phyloP scores from a whole-genome alignment of 2,888 invertebrate genomes.

The Tuta absoluta region DNA sequence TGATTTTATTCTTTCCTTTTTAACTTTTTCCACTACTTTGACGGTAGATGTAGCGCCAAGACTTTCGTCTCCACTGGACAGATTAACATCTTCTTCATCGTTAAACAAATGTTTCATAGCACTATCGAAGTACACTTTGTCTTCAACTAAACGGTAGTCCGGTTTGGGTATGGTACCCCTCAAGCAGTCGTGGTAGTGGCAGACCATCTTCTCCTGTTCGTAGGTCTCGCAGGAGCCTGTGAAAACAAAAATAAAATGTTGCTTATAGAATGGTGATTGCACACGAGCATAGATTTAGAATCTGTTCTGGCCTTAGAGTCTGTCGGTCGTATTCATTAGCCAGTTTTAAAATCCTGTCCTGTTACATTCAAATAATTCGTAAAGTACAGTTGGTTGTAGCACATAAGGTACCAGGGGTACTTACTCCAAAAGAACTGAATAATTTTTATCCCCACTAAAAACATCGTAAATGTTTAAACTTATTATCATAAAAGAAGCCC shows the following conservation, averaged over 20 bases:
- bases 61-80: constrained; percentile 26
- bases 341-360: too few relatives aligned
- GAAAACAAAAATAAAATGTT: not conserved
- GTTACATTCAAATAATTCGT: too few relatives aligned
- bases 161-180: constrained; percentile 69
- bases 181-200: constrained; percentile 81
- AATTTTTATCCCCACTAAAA: too few relatives aligned
- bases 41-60: constrained; percentile 33
- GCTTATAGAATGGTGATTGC: not conserved
- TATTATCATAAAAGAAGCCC: too few relatives aligned
- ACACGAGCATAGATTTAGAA: not conserved
- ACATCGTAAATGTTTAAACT: too few relatives aligned
- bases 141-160: constrained; percentile 70
- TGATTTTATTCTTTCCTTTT: constrained; percentile 53
- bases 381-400: too few relatives aligned
- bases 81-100: constrained; percentile 42
- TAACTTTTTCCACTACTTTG: constrained; percentile 38
- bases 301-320: too few relatives aligned
- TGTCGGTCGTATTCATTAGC: too few relatives aligned
- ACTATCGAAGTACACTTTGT: constrained; percentile 70
- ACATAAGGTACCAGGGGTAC: too few relatives aligned
- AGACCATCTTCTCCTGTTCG: constrained; percentile 82
- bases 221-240: constrained; percentile 83
- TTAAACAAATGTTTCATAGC: constrained; percentile 65
- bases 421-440: too few relatives aligned